These are phyloP conservation scores for Bedellia somnulentella DNA, from an alignment of 2,888 invertebrate species.

Conservation along the genomic window DNA sequence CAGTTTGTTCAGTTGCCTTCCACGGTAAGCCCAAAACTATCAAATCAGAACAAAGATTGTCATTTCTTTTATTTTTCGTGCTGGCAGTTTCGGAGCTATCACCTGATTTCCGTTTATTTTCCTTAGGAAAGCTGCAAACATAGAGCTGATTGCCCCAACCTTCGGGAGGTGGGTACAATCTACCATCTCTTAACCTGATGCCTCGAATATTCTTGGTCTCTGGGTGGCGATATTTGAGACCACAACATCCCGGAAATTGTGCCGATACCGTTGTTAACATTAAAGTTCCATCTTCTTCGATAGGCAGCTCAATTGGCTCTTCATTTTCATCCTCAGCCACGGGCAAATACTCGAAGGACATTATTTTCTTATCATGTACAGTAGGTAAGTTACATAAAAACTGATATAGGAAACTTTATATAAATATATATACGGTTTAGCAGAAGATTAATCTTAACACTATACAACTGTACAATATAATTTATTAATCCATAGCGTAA, in stretches of 20 bases:
- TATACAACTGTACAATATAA: conserved; percentile 56
- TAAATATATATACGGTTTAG: conserved; percentile 36
- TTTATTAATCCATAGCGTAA: conserved; percentile 45
- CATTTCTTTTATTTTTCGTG: conserved; percentile 91
- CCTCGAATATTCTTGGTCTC: conserved; percentile 89
- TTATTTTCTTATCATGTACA: conserved; percentile 57
- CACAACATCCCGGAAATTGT: conserved; percentile 95
- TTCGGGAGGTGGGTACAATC: conserved; percentile 83
- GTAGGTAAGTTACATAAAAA: conserved; percentile 30
- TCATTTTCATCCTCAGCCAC: conserved; percentile 97
- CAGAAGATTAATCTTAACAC: conserved; percentile 45
- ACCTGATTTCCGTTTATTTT: conserved; percentile 93
- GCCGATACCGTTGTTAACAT: conserved; percentile 91
- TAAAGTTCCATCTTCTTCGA: conserved; percentile 93
- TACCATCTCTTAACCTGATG: conserved; percentile 87
- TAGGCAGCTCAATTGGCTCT: conserved; percentile 95
- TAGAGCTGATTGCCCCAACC: conserved; percentile 85
- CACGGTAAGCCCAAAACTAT: conserved; percentile 98
- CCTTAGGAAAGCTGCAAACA: conserved; percentile 84
- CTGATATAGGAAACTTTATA: too few relatives aligned
- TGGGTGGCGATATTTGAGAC: conserved; percentile 94
- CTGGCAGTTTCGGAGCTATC: conserved; percentile 83
- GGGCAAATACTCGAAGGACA: conserved; percentile 74
- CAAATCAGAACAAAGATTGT: conserved; percentile 92
- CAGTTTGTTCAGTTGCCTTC: conserved; percentile 96